These are phyloP conservation scores for Cheilosia soror DNA, from an alignment of 2,888 invertebrate genomes.

Conservation along the genomic window DNA sequence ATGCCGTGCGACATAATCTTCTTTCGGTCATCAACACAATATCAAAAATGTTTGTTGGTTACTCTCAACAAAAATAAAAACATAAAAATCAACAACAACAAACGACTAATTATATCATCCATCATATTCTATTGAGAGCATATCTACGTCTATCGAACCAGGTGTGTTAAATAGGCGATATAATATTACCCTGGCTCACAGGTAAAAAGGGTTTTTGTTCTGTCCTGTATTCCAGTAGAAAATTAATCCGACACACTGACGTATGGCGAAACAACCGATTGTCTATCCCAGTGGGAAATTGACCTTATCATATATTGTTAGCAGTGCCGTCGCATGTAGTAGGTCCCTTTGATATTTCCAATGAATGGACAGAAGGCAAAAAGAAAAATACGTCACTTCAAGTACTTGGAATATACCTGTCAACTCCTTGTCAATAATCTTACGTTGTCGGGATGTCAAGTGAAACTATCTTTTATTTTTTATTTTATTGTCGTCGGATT, in stretches of 20 bases:
- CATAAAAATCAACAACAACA: slow-evolving; percentile 16
- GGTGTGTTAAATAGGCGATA: slow-evolving; percentile 28
- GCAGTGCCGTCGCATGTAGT: slow-evolving; percentile 6
- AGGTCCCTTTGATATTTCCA: slow-evolving; percentile 41
- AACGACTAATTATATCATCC: slow-evolving; percentile 47
- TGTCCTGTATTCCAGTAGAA: slow-evolving; percentile 13
- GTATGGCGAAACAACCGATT: slow-evolving; percentile 17
- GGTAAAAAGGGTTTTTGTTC: slow-evolving; percentile 41
- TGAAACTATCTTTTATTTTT: slow-evolving; percentile 34
- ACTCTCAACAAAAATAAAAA: slow-evolving; percentile 7
- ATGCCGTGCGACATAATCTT: slow-evolving; percentile 25
- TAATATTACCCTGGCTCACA: not conserved
- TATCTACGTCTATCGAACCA: slow-evolving; percentile 33
- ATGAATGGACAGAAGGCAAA: slow-evolving; percentile 25
- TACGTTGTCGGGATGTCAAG: slow-evolving; percentile 48
- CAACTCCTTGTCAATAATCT: slow-evolving; percentile 67
- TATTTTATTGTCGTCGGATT: not conserved
- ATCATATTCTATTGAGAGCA: slow-evolving; percentile 25
- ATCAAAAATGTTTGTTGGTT: not conserved
- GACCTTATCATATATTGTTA: slow-evolving; percentile 15
- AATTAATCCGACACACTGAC: slow-evolving; percentile 44
- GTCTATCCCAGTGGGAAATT: slow-evolving; percentile 37
- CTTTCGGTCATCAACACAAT: not conserved
- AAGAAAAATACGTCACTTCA: slow-evolving; percentile 19
- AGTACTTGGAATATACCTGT: slow-evolving; percentile 66